Evolutionary conservation across 1,140 invertebrate species (phyloP).

Genomic region (Phymorhynchus buccinoides): DNA sequence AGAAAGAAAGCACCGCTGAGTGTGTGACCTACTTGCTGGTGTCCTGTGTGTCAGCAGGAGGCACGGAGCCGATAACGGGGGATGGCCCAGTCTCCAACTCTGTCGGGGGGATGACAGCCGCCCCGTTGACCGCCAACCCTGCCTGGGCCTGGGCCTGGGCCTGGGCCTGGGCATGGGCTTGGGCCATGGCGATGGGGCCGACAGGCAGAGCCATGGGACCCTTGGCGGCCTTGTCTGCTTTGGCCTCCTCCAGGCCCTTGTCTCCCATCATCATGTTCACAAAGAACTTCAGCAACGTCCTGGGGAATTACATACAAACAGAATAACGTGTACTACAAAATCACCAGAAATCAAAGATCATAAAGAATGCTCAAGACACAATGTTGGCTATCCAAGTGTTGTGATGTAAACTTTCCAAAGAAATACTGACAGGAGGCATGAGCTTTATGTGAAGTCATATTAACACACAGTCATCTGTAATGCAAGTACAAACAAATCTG

Average conservation of each 20-base stretch:
- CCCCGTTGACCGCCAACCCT: conserved; percentile 78
- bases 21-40: conserved; percentile 35
- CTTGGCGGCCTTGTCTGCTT: conserved; percentile 36
- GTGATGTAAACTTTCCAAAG: too few relatives aligned
- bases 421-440: too few relatives aligned
- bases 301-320: too few relatives aligned
- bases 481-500: too few relatives aligned
- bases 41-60: conserved; percentile 31
- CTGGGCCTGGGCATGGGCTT: background rate
- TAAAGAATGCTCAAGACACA: too few relatives aligned
- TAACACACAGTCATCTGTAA: too few relatives aligned
- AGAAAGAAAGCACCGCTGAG: background rate
- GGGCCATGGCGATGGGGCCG: conserved; percentile 44
- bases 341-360: too few relatives aligned
- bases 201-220: conserved; percentile 57
- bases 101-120: conserved; percentile 6
- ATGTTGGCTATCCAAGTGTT: too few relatives aligned
- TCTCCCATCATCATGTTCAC: conserved; percentile 74
- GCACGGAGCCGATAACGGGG: conserved; percentile 32
- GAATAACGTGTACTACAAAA: too few relatives aligned
- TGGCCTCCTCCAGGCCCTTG: conserved; percentile 44
- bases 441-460: too few relatives aligned
- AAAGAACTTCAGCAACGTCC: conserved; percentile 70
- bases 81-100: conserved; percentile 41
- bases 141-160: conserved; percentile 79